Conservation (phyloP, 2,888 invertebrate species). For the Adelphocoris suturalis region DNA sequence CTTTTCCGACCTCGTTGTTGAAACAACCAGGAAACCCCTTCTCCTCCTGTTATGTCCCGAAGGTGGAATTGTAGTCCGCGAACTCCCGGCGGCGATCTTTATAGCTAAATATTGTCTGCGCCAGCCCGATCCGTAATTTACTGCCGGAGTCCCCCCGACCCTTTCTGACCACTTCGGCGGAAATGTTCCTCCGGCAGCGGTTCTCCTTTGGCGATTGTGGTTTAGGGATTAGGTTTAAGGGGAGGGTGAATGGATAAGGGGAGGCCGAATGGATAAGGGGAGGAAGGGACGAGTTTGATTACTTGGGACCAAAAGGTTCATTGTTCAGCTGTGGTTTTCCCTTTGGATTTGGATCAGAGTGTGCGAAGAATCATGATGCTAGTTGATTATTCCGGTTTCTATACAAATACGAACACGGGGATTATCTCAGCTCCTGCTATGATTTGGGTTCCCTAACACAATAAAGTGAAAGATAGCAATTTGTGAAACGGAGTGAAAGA, state of each 20-base stretch:
- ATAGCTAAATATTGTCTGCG: conserved; percentile 51
- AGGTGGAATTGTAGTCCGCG: conserved; percentile 10
- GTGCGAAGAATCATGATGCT: background rate
- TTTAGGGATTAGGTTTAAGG: background rate
- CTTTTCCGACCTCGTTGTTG: background rate
- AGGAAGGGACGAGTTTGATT: background rate
- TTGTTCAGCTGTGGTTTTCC: conserved; percentile 6
- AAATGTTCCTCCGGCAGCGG: background rate
- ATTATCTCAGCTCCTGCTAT: background rate
- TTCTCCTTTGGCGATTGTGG: conserved; percentile 31
- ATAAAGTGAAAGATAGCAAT: too few relatives aligned
- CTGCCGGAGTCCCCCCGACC: conserved; percentile 32
- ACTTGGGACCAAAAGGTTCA: conserved; percentile 6
- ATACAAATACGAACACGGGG: background rate
- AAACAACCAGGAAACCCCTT: background rate
- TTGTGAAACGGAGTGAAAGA: too few relatives aligned
- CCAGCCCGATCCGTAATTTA: conserved; percentile 44
- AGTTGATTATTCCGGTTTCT: background rate
- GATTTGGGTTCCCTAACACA: background rate
- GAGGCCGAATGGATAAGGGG: background rate
- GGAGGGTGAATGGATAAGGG: background rate
- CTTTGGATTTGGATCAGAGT: background rate
- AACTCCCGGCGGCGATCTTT: conserved; percentile 24
- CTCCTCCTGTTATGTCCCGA: background rate
- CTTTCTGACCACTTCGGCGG: background rate